Conservation (phyloP, 2,113 vertebrate species). For the Ptyas mucosa region DNA sequence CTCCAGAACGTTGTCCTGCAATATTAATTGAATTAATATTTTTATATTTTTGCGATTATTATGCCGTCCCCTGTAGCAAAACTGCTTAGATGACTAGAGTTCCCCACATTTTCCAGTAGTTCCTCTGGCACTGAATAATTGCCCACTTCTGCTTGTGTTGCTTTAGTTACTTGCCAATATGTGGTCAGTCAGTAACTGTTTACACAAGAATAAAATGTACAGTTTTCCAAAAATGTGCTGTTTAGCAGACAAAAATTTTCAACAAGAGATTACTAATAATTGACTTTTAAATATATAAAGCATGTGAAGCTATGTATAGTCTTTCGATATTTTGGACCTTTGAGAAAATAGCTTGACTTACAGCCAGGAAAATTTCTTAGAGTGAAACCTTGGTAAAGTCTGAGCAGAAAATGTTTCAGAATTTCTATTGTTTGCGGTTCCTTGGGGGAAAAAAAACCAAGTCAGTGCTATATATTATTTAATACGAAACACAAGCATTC, state of each 20-base stretch:
- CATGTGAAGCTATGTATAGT: background rate
- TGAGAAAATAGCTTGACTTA: background rate
- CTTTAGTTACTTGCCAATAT: constrained; percentile 8
- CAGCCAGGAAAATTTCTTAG: background rate
- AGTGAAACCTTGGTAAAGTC: background rate
- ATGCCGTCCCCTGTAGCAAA: background rate
- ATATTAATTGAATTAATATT: background rate
- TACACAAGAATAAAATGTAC: background rate
- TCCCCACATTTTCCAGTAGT: background rate
- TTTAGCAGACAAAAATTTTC: background rate
- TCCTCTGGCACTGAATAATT: background rate
- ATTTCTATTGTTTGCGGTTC: background rate
- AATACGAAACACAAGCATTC: background rate
- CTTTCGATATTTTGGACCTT: background rate
- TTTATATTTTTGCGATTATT: background rate
- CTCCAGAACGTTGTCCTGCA: background rate
- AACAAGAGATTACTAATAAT: background rate
- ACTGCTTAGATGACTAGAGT: background rate
- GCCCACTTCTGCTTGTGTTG: background rate
- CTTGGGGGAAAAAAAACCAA: background rate
- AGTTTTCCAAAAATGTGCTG: background rate
- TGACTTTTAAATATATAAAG: background rate
- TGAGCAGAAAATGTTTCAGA: background rate
- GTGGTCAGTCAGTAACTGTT: constrained; percentile 9
- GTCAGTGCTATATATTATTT: background rate